Evolutionary conservation across 2,888 invertebrate genomes (phyloP), one percentile per base, ranked within the genome.

Genomic region (Nemotelus pantherinus): DNA sequence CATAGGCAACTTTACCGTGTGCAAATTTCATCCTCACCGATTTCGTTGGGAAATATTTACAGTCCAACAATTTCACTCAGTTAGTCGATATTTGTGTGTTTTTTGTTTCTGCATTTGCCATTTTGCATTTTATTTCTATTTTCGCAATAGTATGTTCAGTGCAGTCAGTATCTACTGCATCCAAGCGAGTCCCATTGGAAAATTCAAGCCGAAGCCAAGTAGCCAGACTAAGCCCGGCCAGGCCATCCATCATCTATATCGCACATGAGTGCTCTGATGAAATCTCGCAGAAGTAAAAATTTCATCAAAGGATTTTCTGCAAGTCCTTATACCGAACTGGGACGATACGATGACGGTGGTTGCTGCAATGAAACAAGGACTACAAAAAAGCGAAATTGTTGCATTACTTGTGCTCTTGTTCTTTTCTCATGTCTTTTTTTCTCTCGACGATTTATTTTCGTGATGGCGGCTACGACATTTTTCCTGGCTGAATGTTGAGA

Each of bases 51-150:
- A 25, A 74, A 60, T 60, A 60, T 74, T 74, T 60, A 63, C 74
- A 74, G 74, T 39, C 74, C 74, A 74, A 74, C 74, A 74, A 74
- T 74, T 74, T 48, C 10, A 47, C 60, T 47, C 48, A 74, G 48
- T 55, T 25, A 70, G 55, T 53, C 70, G 43, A 70, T 70, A 7
- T 39, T 7, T 39, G 60, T 60, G 39, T 4, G 9, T 50, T 50
- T 50, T 25, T 60, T 43, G 41, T 60, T n/a, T 64, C 44, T 25
- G 7, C 67, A 7, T 48, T 48, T 48, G 4, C 25, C 4, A 41
- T 63, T 5, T 10, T 39, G 41, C 63, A 25, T 44, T 7, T 2
- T 3, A 10, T 65, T n/a, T 58, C 2, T 50, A 4, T 55, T 53
- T 70, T 70, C n/a, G 43, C 55, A 70, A 55, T 65, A 60, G 60